phyloP scores from a whole-genome alignment of 2,113 vertebrate species.

The Nothocercus julius region DNA sequence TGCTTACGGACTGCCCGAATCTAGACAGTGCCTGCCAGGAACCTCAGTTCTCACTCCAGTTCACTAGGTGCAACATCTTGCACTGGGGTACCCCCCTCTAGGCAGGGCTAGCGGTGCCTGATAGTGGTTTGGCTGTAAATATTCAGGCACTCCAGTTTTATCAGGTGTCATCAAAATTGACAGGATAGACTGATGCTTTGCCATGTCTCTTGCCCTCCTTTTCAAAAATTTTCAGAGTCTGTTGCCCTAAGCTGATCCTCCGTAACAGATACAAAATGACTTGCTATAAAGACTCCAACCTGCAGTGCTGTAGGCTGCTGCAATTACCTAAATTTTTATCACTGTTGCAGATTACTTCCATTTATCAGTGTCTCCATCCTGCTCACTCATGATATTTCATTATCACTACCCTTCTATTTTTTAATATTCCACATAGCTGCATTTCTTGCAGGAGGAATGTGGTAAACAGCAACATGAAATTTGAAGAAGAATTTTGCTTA shows the following conservation, averaged over 20 bases:
- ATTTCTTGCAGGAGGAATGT: not conserved
- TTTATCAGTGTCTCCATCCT: not conserved
- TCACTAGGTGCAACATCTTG: not conserved
- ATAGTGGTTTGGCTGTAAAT: not conserved
- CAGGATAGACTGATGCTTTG: not conserved
- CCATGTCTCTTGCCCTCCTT: not conserved
- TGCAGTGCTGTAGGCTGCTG: not conserved
- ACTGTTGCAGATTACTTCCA: not conserved
- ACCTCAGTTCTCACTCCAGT: not conserved
- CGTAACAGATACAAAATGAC: not conserved
- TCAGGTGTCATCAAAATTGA: conserved; percentile 29
- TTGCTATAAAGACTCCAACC: not conserved
- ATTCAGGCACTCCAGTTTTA: not conserved
- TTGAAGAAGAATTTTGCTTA: not conserved
- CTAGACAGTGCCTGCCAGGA: not conserved
- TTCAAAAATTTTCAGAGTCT: not conserved
- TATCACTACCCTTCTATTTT: not conserved
- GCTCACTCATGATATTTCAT: not conserved
- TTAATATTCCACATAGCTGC: not conserved
- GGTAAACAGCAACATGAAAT: not conserved
- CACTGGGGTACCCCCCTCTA: not conserved
- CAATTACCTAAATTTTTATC: not conserved
- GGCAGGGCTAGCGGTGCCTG: not conserved
- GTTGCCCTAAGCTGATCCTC: not conserved
- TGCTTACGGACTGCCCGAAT: not conserved